A percentile compares a stretch with the other conserved stretches of the same genome.
These are phyloP conservation scores for Leptodactylus fuscus DNA, from an alignment of 2,113 vertebrate genomes.

Conservation along the genomic window DNA sequence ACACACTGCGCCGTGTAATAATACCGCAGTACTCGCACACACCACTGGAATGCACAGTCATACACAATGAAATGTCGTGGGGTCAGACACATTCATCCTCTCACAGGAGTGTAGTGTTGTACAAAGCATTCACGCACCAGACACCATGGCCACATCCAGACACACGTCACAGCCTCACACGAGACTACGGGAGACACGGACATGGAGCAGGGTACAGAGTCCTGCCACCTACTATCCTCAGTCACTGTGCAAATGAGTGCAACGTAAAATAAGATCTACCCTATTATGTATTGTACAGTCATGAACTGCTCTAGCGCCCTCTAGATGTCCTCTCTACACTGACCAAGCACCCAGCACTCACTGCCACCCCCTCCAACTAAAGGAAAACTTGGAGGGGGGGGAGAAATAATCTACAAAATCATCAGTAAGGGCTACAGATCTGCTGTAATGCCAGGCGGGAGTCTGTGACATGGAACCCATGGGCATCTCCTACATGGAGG, in stretches of 20 bases:
- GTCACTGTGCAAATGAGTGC: neutral
- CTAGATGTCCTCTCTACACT: too few relatives aligned
- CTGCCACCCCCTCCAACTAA: neutral
- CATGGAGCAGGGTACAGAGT: neutral
- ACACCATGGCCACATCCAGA: neutral
- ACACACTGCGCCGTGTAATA: too few relatives aligned
- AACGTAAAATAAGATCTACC: neutral
- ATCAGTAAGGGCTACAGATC: too few relatives aligned
- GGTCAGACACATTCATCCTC: neutral
- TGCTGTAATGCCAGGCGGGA: too few relatives aligned
- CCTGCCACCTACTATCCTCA: neutral
- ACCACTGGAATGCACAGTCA: neutral
- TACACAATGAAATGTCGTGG: neutral
- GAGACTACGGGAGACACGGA: neutral
- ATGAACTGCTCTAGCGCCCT: too few relatives aligned
- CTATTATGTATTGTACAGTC: too few relatives aligned
- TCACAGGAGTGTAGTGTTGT: neutral
- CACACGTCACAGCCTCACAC: neutral
- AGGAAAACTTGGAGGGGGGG: neutral
- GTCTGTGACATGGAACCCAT: too few relatives aligned
- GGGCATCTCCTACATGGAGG: too few relatives aligned
- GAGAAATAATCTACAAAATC: too few relatives aligned
- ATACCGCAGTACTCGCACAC: conserved; percentile 9
- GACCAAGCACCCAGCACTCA: too few relatives aligned
- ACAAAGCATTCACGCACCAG: neutral